These are phyloP conservation scores for Petaurus breviceps DNA, from an alignment of 2,113 vertebrate genomes.

Conservation along the genomic window DNA sequence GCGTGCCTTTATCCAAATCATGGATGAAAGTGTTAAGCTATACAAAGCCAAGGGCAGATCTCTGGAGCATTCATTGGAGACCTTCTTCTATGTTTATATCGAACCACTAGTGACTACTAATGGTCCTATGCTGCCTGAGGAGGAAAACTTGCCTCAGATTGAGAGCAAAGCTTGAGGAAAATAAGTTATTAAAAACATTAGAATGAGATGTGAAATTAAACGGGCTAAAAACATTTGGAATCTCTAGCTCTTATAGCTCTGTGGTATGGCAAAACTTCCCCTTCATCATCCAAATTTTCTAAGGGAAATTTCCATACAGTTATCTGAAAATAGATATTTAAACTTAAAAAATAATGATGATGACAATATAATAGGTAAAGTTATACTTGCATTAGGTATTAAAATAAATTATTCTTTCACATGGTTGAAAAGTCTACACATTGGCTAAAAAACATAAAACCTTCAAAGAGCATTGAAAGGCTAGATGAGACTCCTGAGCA, in stretches of 20 bases:
- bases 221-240: not conserved
- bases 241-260: slow-evolving; percentile 18
- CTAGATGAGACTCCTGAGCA: not conserved
- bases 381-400: slow-evolving; percentile 13
- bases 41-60: not conserved
- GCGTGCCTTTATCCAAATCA: not conserved
- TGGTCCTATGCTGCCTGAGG: not conserved
- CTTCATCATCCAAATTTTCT: not conserved
- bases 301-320: slow-evolving; percentile 3
- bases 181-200: slow-evolving; percentile 23
- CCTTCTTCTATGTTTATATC: not conserved
- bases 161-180: not conserved
- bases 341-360: not conserved
- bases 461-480: not conserved
- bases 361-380: slow-evolving; percentile 28
- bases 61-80: not conserved
- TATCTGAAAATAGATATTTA: slow-evolving; percentile 19
- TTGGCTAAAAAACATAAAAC: slow-evolving; percentile 51
- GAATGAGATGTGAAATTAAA: slow-evolving; percentile 40
- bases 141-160: not conserved
- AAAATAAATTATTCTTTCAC: slow-evolving; percentile 18
- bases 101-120: not conserved
- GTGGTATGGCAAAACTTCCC: not conserved
- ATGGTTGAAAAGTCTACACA: not conserved
- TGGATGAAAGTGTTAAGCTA: not conserved